Evolutionary conservation across 2,113 vertebrate species (phyloP).

Genomic region (Oryzias celebensis): DNA sequence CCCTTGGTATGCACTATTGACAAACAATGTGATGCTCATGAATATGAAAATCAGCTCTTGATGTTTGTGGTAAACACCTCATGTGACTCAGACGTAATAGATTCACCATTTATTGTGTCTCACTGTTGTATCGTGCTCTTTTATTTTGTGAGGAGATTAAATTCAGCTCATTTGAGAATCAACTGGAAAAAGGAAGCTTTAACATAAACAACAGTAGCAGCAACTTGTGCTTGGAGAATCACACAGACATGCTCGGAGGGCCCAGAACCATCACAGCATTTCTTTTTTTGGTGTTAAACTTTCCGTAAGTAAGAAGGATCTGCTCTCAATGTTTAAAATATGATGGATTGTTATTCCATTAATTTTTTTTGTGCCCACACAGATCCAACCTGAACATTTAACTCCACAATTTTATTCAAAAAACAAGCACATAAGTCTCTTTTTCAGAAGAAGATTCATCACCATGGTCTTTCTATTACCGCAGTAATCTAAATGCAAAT

Average conservation of each 20-base stretch:
- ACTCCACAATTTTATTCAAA: constrained; percentile 67
- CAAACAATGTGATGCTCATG: constrained; percentile 45
- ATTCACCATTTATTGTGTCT: constrained; percentile 5
- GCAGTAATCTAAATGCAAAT: constrained; percentile 85
- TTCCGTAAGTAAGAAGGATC: not conserved
- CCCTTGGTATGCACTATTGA: constrained; percentile 32
- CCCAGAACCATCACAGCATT: no score
- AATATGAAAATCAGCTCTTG: constrained; percentile 46
- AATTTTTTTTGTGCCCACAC: constrained; percentile 20
- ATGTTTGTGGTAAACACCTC: constrained; percentile 3
- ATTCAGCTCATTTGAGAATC: not conserved
- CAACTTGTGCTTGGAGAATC: no score
- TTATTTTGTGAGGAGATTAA: not conserved
- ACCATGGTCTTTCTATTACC: constrained; percentile 76
- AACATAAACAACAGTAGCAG: no score
- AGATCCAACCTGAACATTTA: constrained; percentile 60
- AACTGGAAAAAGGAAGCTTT: no score
- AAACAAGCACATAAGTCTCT: constrained; percentile 72
- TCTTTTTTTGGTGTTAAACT: no score
- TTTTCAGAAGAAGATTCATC: constrained; percentile 72
- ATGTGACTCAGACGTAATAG: constrained; percentile 9
- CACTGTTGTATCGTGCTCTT: not conserved
- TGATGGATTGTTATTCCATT: constrained; percentile 35
- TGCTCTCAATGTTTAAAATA: constrained; percentile 21
- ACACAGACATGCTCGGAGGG: no score